phyloP scores from a whole-genome alignment of 1,140 invertebrate genomes.

The Drosophila busckii region DNA sequence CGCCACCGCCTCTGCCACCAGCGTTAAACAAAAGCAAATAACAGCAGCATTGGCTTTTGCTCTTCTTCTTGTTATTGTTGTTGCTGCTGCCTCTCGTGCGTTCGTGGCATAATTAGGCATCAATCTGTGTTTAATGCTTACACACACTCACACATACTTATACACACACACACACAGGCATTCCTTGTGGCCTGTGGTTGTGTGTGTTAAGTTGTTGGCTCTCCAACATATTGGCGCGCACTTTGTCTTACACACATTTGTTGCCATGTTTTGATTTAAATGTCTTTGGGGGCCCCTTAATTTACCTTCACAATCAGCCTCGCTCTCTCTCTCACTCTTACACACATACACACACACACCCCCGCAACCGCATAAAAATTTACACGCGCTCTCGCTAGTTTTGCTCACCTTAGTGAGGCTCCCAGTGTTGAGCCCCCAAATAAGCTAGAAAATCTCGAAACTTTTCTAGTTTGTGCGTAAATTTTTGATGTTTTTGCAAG shows the following conservation, averaged over 20 bases:
- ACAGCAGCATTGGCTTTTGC: conserved; percentile 24
- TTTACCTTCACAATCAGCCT: conserved; percentile 16
- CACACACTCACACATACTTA: conserved; percentile 21
- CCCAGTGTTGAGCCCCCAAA: too few species aligned
- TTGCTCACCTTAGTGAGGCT: conserved; percentile 31
- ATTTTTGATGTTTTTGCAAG: too few species aligned
- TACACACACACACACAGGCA: not conserved
- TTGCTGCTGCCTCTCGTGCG: conserved; percentile 6
- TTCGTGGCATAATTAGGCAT: conserved; percentile 38
- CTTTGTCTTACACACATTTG: conserved; percentile 74
- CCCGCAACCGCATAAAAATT: too few species aligned
- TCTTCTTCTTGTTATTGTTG: not conserved
- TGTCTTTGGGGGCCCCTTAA: conserved; percentile 28
- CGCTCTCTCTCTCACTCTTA: conserved; percentile 13
- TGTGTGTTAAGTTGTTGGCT: conserved; percentile 3
- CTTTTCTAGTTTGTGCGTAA: too few species aligned
- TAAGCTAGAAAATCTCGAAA: too few species aligned
- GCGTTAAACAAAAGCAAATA: conserved; percentile 18
- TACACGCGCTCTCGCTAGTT: conserved; percentile 31
- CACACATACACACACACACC: conserved; percentile 30
- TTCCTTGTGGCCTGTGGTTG: conserved; percentile 14
- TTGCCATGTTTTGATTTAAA: conserved; percentile 65
- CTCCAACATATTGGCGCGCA: conserved; percentile 63
- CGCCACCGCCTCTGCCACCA: too few species aligned
- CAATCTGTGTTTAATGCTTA: conserved; percentile 31